These are phyloP conservation scores for Penelope pileata DNA, from an alignment of 2,113 vertebrate genomes.

Conservation along the genomic window DNA sequence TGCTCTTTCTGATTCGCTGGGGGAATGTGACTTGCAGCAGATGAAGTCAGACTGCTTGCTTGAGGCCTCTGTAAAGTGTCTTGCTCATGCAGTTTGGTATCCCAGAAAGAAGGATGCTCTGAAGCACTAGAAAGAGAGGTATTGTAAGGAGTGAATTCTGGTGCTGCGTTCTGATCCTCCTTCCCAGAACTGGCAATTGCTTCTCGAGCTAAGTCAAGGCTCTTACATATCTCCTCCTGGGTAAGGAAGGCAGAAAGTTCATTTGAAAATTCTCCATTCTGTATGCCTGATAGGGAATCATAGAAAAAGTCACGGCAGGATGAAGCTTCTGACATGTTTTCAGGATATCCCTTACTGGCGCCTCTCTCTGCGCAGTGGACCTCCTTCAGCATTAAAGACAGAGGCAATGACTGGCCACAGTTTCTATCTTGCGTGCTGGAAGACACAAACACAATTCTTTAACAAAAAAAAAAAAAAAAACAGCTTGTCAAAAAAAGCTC, in stretches of 20 bases:
- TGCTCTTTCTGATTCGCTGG: background rate
- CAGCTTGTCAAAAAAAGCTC: too few species aligned
- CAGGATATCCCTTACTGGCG: constrained; percentile 59
- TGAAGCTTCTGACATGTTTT: constrained; percentile 79
- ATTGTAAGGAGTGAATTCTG: constrained; percentile 69
- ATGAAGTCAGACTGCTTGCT: background rate
- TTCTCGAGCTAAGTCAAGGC: constrained; percentile 90
- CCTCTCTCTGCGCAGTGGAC: constrained; percentile 60
- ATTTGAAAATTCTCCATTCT: constrained; percentile 81
- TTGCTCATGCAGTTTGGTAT: background rate
- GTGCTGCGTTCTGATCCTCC: constrained; percentile 62
- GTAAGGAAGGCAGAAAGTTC: constrained; percentile 92
- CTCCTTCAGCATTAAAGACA: constrained; percentile 77
- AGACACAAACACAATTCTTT: constrained; percentile 22
- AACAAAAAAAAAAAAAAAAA: background rate
- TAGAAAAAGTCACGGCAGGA: constrained; percentile 83
- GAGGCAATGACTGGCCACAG: constrained; percentile 78
- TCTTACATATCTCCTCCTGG: constrained; percentile 91
- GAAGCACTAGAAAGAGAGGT: constrained; percentile 33
- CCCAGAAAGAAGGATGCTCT: constrained; percentile 33
- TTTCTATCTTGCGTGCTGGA: constrained; percentile 87
- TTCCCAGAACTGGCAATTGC: constrained; percentile 80
- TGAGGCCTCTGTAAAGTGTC: background rate
- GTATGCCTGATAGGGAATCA: constrained; percentile 82
- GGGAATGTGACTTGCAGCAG: background rate